These are phyloP conservation scores for Sipha flava DNA, from an alignment of 1,140 invertebrate species.

Conservation along the genomic window DNA sequence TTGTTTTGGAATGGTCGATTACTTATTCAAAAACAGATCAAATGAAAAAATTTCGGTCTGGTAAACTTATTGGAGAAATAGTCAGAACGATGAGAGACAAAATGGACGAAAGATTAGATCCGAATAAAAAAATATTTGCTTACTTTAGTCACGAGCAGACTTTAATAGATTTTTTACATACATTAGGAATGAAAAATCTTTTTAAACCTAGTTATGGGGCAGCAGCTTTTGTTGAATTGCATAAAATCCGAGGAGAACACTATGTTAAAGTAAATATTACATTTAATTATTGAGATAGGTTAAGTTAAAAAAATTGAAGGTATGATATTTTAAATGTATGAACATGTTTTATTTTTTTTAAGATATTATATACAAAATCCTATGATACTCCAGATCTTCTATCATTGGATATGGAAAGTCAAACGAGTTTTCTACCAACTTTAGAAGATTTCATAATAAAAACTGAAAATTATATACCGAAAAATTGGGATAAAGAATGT, in stretches of 20 bases:
- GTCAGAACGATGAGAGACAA: conserved; percentile 3
- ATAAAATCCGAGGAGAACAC: conserved; percentile 13
- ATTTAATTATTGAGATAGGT: neutral
- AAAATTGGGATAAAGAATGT: conserved; percentile 26
- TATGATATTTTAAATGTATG: too few species aligned
- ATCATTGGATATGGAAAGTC: neutral
- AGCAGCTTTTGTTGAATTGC: neutral
- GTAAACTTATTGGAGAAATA: conserved; percentile 25
- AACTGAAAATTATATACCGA: conserved; percentile 22
- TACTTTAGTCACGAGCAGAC: conserved; percentile 22
- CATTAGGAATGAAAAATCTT: conserved; percentile 16
- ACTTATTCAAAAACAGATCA: conserved; percentile 11
- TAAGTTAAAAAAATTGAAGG: too few species aligned
- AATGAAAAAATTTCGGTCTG: conserved; percentile 20
- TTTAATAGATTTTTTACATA: conserved; percentile 18
- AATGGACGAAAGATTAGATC: conserved; percentile 6
- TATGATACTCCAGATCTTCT: conserved; percentile 17
- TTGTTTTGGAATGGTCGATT: conserved; percentile 20
- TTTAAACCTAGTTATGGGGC: conserved; percentile 19
- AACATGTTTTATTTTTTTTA: neutral
- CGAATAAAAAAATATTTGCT: conserved; percentile 15
- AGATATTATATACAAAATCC: conserved; percentile 10
- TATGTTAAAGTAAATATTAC: conserved; percentile 7
- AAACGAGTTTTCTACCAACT: conserved; percentile 19
- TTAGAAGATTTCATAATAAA: conserved; percentile 14